Conservation (phyloP, 2,888 invertebrate genomes). For the Habrosyne pyritoides region DNA sequence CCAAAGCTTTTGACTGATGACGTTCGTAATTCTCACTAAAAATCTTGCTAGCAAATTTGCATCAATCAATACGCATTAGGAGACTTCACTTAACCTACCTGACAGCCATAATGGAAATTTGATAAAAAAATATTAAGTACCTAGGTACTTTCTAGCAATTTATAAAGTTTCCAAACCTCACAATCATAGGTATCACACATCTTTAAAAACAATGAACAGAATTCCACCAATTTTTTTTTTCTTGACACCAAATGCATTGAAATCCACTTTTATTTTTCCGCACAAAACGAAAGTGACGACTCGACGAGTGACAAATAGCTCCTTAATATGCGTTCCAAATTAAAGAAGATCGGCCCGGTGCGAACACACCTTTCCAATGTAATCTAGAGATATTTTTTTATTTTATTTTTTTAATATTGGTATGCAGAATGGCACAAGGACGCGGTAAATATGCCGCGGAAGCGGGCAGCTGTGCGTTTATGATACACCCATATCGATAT, state of each 20-base stretch:
- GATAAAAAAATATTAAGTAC: too few species aligned
- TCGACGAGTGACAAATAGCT: slow-evolving; percentile 44
- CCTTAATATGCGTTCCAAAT: slow-evolving; percentile 34
- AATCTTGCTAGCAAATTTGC: too few species aligned
- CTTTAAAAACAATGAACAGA: too few species aligned
- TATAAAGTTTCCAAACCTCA: too few species aligned
- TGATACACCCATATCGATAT: slow-evolving; percentile 17
- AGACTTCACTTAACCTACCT: too few species aligned
- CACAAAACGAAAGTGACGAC: slow-evolving; percentile 28
- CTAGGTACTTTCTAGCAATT: too few species aligned
- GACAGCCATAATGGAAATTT: too few species aligned
- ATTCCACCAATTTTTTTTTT: too few species aligned
- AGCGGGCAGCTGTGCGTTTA: slow-evolving; percentile 24
- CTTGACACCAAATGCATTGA: neutral
- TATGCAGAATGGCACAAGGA: slow-evolving; percentile 20
- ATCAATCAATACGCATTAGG: too few species aligned
- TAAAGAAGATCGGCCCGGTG: slow-evolving; percentile 37
- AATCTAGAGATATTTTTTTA: slow-evolving; percentile 16
- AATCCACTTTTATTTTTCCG: slow-evolving; percentile 16
- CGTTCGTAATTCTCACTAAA: too few species aligned
- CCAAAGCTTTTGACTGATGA: too few species aligned
- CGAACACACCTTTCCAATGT: slow-evolving; percentile 44
- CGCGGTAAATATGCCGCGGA: slow-evolving; percentile 24
- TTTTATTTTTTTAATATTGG: slow-evolving; percentile 6
- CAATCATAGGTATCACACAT: too few species aligned